phyloP scores from a whole-genome alignment of 2,797 vertebrate species.

The Gobionotothen gibberifrons region DNA sequence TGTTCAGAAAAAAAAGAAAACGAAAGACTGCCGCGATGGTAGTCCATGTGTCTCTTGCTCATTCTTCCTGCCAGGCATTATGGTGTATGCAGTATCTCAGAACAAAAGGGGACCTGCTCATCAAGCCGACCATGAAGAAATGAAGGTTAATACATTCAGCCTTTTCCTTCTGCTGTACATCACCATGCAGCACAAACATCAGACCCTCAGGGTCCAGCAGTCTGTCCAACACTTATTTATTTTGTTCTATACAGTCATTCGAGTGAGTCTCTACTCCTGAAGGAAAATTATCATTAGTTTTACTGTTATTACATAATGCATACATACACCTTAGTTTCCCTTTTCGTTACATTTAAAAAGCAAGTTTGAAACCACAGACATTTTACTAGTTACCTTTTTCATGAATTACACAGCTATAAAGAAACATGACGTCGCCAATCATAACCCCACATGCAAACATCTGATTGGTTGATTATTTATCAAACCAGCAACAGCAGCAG shows the following conservation, averaged over 20 bases:
- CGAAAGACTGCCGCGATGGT: conserved; percentile 24
- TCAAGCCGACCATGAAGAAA: conserved; percentile 47
- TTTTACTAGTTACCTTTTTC: no score
- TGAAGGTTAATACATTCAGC: conserved; percentile 58
- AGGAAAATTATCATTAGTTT: no score
- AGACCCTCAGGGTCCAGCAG: background rate
- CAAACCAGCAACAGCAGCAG: no score
- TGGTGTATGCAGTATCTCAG: conserved; percentile 28
- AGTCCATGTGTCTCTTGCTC: conserved; percentile 22
- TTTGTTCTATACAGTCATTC: background rate
- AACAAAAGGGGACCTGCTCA: conserved; percentile 43
- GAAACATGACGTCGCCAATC: no score
- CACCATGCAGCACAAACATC: conserved; percentile 4
- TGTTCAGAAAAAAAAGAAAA: conserved; percentile 31
- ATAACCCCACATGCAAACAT: no score
- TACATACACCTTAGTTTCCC: no score
- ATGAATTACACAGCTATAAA: no score
- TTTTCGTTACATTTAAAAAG: no score
- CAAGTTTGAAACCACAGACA: no score
- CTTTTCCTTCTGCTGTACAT: conserved; percentile 15
- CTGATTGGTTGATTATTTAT: no score
- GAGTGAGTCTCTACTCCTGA: background rate
- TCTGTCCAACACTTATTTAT: background rate
- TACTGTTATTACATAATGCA: no score
- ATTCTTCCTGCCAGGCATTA: conserved; percentile 30